These are phyloP conservation scores for Plestiodon gilberti DNA, from an alignment of 2,113 vertebrate genomes.

Conservation along the genomic window DNA sequence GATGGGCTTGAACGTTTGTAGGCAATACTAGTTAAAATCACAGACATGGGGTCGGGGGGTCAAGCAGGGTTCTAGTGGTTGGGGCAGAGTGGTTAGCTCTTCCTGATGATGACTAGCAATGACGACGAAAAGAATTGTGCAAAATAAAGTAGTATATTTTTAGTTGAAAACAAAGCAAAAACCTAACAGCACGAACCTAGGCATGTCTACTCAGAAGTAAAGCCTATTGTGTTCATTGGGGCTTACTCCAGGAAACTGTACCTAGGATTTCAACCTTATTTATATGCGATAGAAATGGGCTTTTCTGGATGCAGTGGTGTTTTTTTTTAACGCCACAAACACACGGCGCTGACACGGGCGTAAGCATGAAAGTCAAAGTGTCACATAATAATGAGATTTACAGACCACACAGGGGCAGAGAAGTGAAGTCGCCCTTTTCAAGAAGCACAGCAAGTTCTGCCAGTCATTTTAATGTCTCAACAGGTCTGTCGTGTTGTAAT, in stretches of 20 bases:
- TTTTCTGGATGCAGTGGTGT: background rate
- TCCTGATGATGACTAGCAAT: background rate
- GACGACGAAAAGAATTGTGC: background rate
- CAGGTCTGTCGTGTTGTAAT: conserved; percentile 70
- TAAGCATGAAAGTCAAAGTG: conserved; percentile 18
- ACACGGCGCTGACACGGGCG: background rate
- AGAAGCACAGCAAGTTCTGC: conserved; percentile 67
- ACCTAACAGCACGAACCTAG: too few relatives aligned
- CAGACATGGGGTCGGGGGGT: background rate
- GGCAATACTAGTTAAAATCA: background rate
- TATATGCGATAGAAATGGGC: background rate
- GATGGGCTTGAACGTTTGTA: background rate
- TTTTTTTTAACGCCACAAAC: background rate
- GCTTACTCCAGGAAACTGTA: too few relatives aligned
- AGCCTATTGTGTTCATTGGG: too few relatives aligned
- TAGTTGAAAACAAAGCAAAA: too few relatives aligned
- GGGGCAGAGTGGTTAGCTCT: background rate
- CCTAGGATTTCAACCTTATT: too few relatives aligned
- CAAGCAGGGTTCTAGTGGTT: background rate
- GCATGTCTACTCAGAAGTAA: too few relatives aligned
- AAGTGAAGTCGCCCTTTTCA: conserved; percentile 55
- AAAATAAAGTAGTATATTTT: background rate
- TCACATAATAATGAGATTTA: conserved; percentile 27
- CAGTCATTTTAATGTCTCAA: conserved; percentile 63
- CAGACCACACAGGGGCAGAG: conserved; percentile 44